Evolutionary conservation across 2,113 vertebrate species (phyloP).

Genomic region (Chrysochloris asiatica): DNA sequence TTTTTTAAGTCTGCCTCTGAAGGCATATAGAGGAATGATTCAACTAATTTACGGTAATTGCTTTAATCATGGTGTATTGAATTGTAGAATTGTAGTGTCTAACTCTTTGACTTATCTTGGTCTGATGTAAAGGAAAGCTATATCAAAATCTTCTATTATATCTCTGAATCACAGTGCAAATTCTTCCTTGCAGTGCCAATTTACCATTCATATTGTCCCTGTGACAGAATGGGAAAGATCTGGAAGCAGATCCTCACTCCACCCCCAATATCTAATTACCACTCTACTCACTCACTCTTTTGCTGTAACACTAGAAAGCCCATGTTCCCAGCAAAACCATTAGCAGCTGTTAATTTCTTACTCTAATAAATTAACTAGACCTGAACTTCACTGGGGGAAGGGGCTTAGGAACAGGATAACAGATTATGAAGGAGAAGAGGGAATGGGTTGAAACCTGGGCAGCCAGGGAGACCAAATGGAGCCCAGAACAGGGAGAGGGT

Average conservation of each 20-base stretch:
- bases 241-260: not conserved
- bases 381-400: constrained; percentile 16
- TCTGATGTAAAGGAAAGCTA: constrained; percentile 69
- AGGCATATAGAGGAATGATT: constrained; percentile 60
- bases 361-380: constrained; percentile 80
- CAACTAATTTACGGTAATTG: constrained; percentile 71
- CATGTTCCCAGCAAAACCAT: constrained; percentile 33
- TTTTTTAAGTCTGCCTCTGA: constrained; percentile 15
- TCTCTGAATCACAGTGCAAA: constrained; percentile 51
- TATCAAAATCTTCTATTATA: constrained; percentile 37
- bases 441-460: not conserved
- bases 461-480: not conserved
- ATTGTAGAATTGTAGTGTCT: constrained; percentile 65
- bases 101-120: constrained; percentile 70
- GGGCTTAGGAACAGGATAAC: not conserved
- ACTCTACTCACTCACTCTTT: not conserved
- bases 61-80: constrained; percentile 75
- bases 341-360: constrained; percentile 56
- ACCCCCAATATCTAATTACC: constrained; percentile 7
- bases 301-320: constrained; percentile 37
- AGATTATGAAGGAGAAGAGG: not conserved
- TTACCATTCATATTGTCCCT: not conserved
- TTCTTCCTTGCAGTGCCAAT: constrained; percentile 43
- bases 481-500: not conserved
- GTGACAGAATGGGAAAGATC: not conserved